Conservation (phyloP, 2,888 invertebrate genomes). For the Perizoma affinitatum region DNA sequence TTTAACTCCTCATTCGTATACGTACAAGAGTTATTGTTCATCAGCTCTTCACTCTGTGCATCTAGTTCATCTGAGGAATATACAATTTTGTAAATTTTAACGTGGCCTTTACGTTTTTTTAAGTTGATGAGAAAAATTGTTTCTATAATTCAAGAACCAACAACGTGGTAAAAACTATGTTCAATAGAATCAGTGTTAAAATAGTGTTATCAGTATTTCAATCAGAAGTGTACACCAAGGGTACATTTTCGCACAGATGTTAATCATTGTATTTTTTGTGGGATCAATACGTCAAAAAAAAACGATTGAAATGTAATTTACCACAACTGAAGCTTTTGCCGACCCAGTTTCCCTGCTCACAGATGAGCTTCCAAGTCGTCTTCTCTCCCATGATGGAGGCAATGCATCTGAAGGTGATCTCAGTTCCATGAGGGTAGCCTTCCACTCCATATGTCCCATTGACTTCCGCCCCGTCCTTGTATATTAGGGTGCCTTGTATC, state of each 20-base stretch:
- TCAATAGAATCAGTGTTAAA: too few species aligned
- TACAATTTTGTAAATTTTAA: slow-evolving; percentile 1
- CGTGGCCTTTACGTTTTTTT: neutral
- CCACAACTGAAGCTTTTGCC: slow-evolving; percentile 92
- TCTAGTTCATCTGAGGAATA: slow-evolving; percentile 72
- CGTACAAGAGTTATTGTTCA: slow-evolving; percentile 89
- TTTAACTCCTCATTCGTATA: slow-evolving; percentile 91
- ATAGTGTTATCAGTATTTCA: neutral
- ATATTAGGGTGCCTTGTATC: slow-evolving; percentile 91
- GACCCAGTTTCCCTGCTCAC: slow-evolving; percentile 93
- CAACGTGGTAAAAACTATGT: too few species aligned
- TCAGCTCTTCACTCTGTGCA: slow-evolving; percentile 72
- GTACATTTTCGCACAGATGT: neutral
- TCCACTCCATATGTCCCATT: slow-evolving; percentile 86
- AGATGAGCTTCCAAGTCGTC: slow-evolving; percentile 93
- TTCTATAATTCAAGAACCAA: too few species aligned
- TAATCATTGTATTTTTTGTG: neutral
- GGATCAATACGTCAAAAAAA: too few species aligned
- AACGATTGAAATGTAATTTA: slow-evolving; percentile 57
- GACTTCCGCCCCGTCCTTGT: slow-evolving; percentile 88
- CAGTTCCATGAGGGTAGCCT: slow-evolving; percentile 91
- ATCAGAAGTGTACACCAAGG: slow-evolving; percentile 2
- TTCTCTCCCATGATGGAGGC: slow-evolving; percentile 92
- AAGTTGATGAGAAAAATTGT: too few species aligned
- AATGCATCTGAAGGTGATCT: slow-evolving; percentile 93